Percentiles rank a stretch among this genome's conserved stretches.
Conservation (phyloP, 37 sponge, comb jelly and placozoan species). For the Beroe forskalii region DNA sequence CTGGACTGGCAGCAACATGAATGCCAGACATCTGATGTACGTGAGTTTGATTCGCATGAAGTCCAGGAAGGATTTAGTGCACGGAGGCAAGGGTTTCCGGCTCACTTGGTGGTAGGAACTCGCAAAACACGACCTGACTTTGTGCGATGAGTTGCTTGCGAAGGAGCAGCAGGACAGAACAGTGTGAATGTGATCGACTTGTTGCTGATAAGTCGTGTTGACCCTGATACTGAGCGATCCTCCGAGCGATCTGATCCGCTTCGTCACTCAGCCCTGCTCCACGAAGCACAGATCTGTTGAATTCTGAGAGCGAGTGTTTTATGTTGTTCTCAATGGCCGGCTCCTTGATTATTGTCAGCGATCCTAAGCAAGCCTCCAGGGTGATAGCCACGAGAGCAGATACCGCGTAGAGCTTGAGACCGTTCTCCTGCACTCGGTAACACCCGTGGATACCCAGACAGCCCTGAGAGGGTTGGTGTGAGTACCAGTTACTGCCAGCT, state of each 20-base stretch:
- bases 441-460: constrained; percentile 55
- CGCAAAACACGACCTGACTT: neutral
- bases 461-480: neutral
- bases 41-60: neutral
- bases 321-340: neutral
- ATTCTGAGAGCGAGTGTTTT: neutral
- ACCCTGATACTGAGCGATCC: neutral
- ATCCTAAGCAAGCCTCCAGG: neutral
- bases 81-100: neutral
- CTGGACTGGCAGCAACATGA: constrained; percentile 37
- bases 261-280: too few relatives aligned
- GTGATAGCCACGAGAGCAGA: neutral
- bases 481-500: too few relatives aligned
- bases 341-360: neutral
- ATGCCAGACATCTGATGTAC: constrained; percentile 12
- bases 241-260: too few relatives aligned
- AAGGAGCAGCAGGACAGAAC: constrained; percentile 37
- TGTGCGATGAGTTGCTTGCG: neutral
- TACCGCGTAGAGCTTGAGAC: constrained; percentile 51
- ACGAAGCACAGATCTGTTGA: too few relatives aligned
- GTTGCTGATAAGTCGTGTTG: neutral
- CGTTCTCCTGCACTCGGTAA: constrained; percentile 26
- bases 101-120: neutral
- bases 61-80: neutral
- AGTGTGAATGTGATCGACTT: constrained; percentile 11